These are phyloP conservation scores for Cyclophora albipunctata DNA, from an alignment of 2,888 invertebrate species.

Conservation along the genomic window DNA sequence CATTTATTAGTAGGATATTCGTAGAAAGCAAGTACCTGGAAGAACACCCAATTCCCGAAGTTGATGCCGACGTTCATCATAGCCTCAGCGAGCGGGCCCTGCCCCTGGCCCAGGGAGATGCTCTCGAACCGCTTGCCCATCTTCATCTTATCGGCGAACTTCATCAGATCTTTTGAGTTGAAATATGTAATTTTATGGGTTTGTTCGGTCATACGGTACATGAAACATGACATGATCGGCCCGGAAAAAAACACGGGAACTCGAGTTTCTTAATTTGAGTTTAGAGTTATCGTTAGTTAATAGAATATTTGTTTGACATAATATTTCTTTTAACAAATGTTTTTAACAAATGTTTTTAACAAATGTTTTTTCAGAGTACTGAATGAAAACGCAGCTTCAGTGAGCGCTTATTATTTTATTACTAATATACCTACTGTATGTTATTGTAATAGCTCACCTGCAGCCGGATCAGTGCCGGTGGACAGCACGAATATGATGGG, in stretches of 20 bases:
- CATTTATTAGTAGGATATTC: no score
- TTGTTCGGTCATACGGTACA: no score
- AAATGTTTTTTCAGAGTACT: no score
- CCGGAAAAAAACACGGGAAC: neutral
- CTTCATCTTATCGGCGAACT: constrained; percentile 88
- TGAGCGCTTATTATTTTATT: no score
- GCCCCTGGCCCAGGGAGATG: constrained; percentile 92
- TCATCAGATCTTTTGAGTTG: constrained; percentile 77
- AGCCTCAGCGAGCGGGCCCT: constrained; percentile 87
- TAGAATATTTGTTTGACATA: no score
- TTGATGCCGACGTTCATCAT: constrained; percentile 84
- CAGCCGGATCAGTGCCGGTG: constrained; percentile 92
- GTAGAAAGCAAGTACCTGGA: constrained; percentile 75
- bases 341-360: no score
- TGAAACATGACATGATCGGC: no score
- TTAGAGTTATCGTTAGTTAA: no score
- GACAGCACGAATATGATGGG: constrained; percentile 93
- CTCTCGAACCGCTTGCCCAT: constrained; percentile 84
- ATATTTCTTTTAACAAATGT: no score
- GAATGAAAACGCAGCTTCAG: no score
- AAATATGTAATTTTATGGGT: neutral
- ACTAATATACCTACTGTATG: no score
- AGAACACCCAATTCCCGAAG: constrained; percentile 90
- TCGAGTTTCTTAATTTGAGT: no score
- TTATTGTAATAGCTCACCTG: constrained; percentile 32